Percentiles rank a stretch among this genome's conserved stretches.
phyloP scores from a whole-genome alignment of 2,888 invertebrate species.

The Patella ulyssiponensis region DNA sequence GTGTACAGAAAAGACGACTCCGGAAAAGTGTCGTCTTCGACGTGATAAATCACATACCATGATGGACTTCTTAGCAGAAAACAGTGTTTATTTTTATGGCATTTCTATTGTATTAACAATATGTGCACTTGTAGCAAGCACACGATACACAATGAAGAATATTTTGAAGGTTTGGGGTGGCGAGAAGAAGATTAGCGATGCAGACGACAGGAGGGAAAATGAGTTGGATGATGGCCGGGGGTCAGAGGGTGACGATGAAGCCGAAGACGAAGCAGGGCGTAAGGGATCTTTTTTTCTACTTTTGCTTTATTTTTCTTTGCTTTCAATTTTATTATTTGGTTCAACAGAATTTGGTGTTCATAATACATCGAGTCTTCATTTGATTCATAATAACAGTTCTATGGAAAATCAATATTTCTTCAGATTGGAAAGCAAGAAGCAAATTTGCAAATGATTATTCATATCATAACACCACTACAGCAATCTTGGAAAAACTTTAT shows the following conservation, averaged over 20 bases:
- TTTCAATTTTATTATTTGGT: not conserved
- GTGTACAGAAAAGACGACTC: not conserved
- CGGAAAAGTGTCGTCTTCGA: not conserved
- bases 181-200: slow-evolving; percentile 26
- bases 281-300: slow-evolving; percentile 9
- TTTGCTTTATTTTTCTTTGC: slow-evolving; percentile 20
- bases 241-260: slow-evolving; percentile 13
- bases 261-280: slow-evolving; percentile 18
- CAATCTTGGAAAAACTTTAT: too few species aligned
- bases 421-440: too few species aligned
- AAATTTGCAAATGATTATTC: too few species aligned
- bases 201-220: slow-evolving; percentile 10
- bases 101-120: slow-evolving; percentile 35
- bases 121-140: slow-evolving; percentile 39
- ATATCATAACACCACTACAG: too few species aligned
- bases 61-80: slow-evolving; percentile 16
- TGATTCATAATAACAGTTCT: too few species aligned
- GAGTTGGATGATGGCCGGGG: slow-evolving; percentile 8
- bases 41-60: not conserved
- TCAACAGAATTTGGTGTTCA: not conserved
- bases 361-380: too few species aligned
- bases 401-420: too few species aligned
- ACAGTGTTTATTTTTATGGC: slow-evolving; percentile 6
- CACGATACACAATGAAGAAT: slow-evolving; percentile 43
- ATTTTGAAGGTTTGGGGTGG: slow-evolving; percentile 41